Evolutionary conservation across 2,113 vertebrate genomes (phyloP), one percentile per base, ranked within the genome.

Genomic region (Penelope pileata): DNA sequence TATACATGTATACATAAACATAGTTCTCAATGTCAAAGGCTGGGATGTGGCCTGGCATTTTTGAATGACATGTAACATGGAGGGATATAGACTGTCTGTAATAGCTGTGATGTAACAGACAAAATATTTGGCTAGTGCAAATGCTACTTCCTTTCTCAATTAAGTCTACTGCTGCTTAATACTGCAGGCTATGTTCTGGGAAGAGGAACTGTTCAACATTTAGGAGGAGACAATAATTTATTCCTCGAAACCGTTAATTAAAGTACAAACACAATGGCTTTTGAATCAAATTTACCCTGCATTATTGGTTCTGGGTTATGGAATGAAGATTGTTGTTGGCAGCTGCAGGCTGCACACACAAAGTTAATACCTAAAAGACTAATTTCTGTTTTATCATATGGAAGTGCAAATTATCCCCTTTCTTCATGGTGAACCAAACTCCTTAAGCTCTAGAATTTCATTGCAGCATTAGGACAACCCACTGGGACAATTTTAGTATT

Each of bases 311-410:
- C 90, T 76, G 47, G 40, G 36, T 94, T 94, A 95, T 91, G 93
- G 95, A 95, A 96, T 72, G 34, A 72, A 92, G 62, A 91, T 87
- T 34, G 45, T 43, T 93, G 91, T 77, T 95, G 83, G 70, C 91
- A 97, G 90, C 87, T 96, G 83, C 67, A 82, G 68, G 77, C 45
- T 95, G 40, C 83, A 67, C 56, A 86, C 51, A 75, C 88, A 88
- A 94, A 77, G 73, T 83, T 91, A 85, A 90, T 66, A 84, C 60
- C 78, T 81, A 73, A 69, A 86, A 93, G 56, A 79, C 58, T 88
- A 88, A 96, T 94, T 97, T 96, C 83, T 93, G 69, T 79, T 48
- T 90, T 60, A 88, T 80, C 80, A 76, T 30, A 84, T 68, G 23
- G 34, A 90, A 83, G 87, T 90, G 79, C 32, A 96, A 86, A 94